Base-by-base conservation (phyloP, 2,113 vertebrate genomes). In the Saguinus imperator region DNA sequence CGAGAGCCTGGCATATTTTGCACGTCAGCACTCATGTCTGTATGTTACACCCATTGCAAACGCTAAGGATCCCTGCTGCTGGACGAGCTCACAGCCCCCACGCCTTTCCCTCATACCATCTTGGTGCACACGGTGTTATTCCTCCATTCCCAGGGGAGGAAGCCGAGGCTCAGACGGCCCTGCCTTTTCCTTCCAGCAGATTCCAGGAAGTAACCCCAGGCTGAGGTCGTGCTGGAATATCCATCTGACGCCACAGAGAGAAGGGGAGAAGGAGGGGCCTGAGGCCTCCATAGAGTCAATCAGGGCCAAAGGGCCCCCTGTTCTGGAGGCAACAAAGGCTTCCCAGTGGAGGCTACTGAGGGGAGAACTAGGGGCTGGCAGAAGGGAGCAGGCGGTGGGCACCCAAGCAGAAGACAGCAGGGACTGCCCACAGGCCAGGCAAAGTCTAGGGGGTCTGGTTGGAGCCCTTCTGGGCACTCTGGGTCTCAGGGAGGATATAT, bases 101-200 rank as follows among this genome's bases (percentile, higher is more conserved):
- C 8, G 5, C n/a, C 1, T 57, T 12, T 50, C 86, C n/a, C 64
- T 21, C 72, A 17, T 1, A 0, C 3, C 27, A 27, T 23, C 23
- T 10, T 5, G 18, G 50, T 21, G 9, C 12, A 12, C n/a, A 43
- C 32, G 29, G 35, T 32, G 1, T 27, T 7, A 29, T 11, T 18
- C 52, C 61, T 25, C 57, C 0, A 2, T 25, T 68, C 27, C 76
- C 9, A 61, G 8, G 52, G 73, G 23, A 48, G 64, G 82, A 73
- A 23, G 4, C 21, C 29, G 17, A 40, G 92, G 32, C 57, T 66
- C 23, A 25, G 35, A 37, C 8, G n/a, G 18, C 32, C 52, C 55
- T 40, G 9, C 37, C n/a, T 64, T 58, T 85, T 85, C 29, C 66
- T 16, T 52, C 50, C 29, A 55, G 43, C 35, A 43, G 72, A 35